A percentile compares a stretch with the other conserved stretches of the same genome.
phyloP scores from a whole-genome alignment of 2,888 invertebrate species.

The Cerastoderma edule region DNA sequence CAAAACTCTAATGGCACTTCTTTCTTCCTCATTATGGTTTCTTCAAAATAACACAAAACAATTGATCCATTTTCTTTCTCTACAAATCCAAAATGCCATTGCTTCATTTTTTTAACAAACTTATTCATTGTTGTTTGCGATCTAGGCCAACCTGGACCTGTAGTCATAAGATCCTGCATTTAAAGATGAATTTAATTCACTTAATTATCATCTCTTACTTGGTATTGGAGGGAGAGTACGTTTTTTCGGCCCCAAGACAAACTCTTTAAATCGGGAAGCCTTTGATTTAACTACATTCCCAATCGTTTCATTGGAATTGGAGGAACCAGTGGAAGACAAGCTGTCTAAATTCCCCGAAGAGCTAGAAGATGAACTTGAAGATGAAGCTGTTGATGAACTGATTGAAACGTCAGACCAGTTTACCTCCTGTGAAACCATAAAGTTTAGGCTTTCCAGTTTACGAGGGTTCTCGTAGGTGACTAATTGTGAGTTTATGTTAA shows the following conservation, averaged over 20 bases:
- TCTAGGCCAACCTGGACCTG: no score
- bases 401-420: conserved; percentile 39
- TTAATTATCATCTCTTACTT: neutral
- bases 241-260: conserved; percentile 21
- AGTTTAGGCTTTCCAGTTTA: conserved; percentile 25
- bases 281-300: conserved; percentile 16
- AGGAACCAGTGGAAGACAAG: neutral
- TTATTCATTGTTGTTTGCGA: no score
- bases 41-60: no score
- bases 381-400: conserved; percentile 17
- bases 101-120: no score
- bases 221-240: conserved; percentile 38
- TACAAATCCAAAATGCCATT: no score
- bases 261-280: conserved; percentile 3
- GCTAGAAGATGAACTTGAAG: conserved; percentile 8
- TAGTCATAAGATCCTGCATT: no score
- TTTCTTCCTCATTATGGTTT: no score
- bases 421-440: conserved; percentile 28
- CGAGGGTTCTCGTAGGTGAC: conserved; percentile 16
- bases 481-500: conserved; percentile 79
- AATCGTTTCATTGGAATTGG: conserved; percentile 25
- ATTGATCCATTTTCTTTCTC: no score
- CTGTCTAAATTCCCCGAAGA: conserved; percentile 11
- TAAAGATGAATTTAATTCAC: neutral
- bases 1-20: no score